Base-by-base conservation (phyloP, 2,888 invertebrate genomes). In the Fragum fragum region DNA sequence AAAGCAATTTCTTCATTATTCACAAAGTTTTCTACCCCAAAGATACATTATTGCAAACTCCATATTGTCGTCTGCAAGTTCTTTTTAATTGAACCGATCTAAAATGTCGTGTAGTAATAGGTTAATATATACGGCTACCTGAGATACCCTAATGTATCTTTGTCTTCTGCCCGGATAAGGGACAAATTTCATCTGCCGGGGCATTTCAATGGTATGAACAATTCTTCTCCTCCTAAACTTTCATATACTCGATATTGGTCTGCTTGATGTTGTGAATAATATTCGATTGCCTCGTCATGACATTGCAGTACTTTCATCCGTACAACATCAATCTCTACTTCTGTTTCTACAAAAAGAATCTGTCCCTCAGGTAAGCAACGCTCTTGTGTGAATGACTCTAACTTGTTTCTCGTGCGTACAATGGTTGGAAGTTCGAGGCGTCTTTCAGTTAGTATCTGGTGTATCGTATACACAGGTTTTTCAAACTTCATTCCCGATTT, bases 241-340 rank as follows among this genome's bases (percentile, higher is more conserved):
- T 28, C 23, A 28, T 29, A 29, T 14, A 23, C 7, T 29, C 9
- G 1, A 29, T 5, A 3, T 6, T 16, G 14, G 1, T 61, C 61
- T n/a, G 29, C 28, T 9, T 29, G 28, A 18, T 29, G 28, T 28
- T 26, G 2, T 9, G 61, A 26, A 14, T 21, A 16, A n/a, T n/a
- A n/a, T n/a, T 28, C 61, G 1, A 28, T 28, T 9, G 26, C 61
- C 14, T 61, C 61, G 29, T 61, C 23, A 23, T 61, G 61, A n/a
- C 26, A 61, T 9, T 26, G 7, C 28, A 61, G 61, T 61, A 61
- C 61, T 61, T 28, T 61, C 28, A 61, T 61, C n/a, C 9, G 26
- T 61, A 23, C 61, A 29, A 21, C 18, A 11, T 26, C 16, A 14
- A 61, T 23, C 28, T 26, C 32, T 1, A 61, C 23, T 61, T 61